Base-by-base conservation (phyloP, 2,113 vertebrate genomes). In the Eidolon helvum region DNA sequence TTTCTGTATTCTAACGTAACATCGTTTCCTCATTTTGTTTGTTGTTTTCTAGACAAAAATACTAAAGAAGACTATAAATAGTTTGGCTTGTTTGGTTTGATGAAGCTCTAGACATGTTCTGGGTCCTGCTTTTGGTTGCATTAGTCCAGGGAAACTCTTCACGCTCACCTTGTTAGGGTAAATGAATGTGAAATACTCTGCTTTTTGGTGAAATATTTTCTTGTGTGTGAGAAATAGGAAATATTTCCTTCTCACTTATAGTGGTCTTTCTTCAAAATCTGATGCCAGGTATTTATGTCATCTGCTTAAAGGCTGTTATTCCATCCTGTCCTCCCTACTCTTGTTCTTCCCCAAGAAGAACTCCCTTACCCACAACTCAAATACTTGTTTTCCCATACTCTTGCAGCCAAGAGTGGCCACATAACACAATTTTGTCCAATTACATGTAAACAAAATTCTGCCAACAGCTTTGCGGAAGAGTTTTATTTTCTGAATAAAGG, bases 11-110 rank as follows among this genome's bases (percentile, higher is more conserved):
- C 87, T 86, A 21, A 40, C 2, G 11, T 66, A 21, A 38, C 3
- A 43, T 38, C 35, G 45, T 82, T 83, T 95, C 18, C 21, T 48
- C 24, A 18, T 38, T 57, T 83, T 88, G 22, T 48, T 94, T 84
- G 50, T 59, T 93, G 19, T 88, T 95, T 82, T 22, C 14, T 89
- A 78, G 69, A 72, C 84, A 61, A 91, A 95, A 80, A 48, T 90
- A 92, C 7, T 61, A 48, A 74, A 63, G 45, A 68, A 68, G 15
- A 7, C 33, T 80, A 1, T 61, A 85, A 53, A 68, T 22, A 50
- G n/a, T 80, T 74, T 74, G 68, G 35, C 43, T n/a, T 71, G 15
- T 43, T 45, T 28, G 33, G 28, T 95, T 55, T 75, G 19, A 5
- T 68, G 57, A 93, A 22, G 61, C 30, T 80, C 22, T 30, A 69